phyloP scores from a whole-genome alignment of 2,797 vertebrate genomes.

The Chelidonichthys spinosus region DNA sequence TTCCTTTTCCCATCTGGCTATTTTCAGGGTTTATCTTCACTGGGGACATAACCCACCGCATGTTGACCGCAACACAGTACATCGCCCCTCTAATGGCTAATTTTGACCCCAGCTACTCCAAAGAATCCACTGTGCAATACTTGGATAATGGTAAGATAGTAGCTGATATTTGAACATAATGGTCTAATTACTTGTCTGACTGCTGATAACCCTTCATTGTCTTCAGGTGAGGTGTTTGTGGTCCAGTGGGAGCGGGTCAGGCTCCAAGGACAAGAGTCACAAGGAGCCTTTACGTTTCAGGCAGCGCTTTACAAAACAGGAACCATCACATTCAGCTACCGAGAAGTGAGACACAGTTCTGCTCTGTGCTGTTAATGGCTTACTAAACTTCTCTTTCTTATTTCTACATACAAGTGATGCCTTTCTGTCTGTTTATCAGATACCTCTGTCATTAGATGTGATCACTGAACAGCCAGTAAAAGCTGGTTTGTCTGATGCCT shows the following conservation, averaged over 20 bases:
- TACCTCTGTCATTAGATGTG: conserved; percentile 87
- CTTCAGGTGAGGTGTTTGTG: conserved; percentile 90
- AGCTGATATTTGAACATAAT: background rate
- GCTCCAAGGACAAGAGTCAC: conserved; percentile 88
- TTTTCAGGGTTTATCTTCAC: conserved; percentile 95
- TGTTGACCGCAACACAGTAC: conserved; percentile 96
- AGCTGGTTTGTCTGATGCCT: conserved; percentile 94
- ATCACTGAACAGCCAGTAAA: conserved; percentile 94
- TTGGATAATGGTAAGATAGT: conserved; percentile 90
- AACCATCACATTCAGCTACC: conserved; percentile 91
- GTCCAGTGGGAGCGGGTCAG: conserved; percentile 95
- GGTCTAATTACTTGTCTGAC: conserved; percentile 5
- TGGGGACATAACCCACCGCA: conserved; percentile 92
- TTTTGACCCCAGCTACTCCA: conserved; percentile 95
- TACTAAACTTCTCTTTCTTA: background rate
- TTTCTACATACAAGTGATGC: background rate
- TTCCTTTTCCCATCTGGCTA: conserved; percentile 44
- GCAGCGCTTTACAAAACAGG: conserved; percentile 88
- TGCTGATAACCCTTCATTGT: conserved; percentile 10
- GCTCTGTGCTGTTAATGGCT: background rate
- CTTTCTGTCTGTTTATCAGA: conserved; percentile 74
- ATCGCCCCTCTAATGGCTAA: conserved; percentile 97
- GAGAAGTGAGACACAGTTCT: conserved; percentile 84
- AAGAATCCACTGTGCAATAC: conserved; percentile 91
- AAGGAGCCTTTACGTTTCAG: conserved; percentile 95